Percentiles rank a stretch among this genome's conserved stretches.
Evolutionary conservation across 2,113 vertebrate genomes (phyloP).

Genomic region (Neotoma lepida): DNA sequence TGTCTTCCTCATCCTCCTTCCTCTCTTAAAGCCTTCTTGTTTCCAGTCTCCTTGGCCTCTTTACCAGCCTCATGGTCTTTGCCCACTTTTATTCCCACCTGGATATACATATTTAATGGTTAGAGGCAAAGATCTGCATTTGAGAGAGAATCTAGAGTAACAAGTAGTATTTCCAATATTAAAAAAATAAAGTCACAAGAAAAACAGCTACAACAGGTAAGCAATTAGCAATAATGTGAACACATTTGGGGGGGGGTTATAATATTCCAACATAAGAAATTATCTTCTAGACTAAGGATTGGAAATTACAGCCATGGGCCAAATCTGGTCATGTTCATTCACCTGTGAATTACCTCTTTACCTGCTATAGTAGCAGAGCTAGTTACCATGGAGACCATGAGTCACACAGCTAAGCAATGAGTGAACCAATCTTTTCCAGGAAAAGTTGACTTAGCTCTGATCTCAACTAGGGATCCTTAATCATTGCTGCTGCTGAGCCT

Average conservation of each 20-base stretch:
- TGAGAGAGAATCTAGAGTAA: not conserved
- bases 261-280: constrained; percentile 40
- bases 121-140: not conserved
- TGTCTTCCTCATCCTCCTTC: not conserved
- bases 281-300: not conserved
- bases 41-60: not conserved
- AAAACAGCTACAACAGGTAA: constrained; percentile 49
- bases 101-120: not conserved
- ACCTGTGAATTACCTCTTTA: not conserved
- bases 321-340: not conserved
- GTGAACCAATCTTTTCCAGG: not conserved
- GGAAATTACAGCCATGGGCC: not conserved
- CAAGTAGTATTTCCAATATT: not conserved
- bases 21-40: not conserved
- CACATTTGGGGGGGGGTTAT: constrained; percentile 49
- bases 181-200: not conserved
- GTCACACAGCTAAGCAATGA: not conserved
- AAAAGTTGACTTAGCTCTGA: not conserved
- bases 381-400: not conserved
- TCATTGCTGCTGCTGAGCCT: not conserved
- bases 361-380: not conserved
- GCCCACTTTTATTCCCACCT: not conserved
- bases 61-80: not conserved
- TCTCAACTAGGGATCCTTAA: not conserved
- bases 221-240: constrained; percentile 33